phyloP scores from a whole-genome alignment of 2,113 vertebrate species.

The Terrapene triunguis region DNA sequence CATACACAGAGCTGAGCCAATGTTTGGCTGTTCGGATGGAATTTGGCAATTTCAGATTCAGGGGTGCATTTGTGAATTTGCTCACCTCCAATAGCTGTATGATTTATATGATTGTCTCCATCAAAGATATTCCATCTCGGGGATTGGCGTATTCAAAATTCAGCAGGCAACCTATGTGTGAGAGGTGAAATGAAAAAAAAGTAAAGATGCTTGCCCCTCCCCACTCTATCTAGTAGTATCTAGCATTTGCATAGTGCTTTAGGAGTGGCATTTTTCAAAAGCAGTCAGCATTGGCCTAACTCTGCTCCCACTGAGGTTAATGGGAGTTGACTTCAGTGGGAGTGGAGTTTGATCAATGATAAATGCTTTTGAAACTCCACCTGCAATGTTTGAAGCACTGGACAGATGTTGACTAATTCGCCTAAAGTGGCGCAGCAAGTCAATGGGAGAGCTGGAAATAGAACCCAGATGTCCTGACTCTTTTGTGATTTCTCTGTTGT shows the following conservation, averaged over 20 bases:
- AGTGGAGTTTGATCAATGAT: neutral
- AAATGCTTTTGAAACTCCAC: neutral
- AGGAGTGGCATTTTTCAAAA: too few species aligned
- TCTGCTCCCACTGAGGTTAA: neutral
- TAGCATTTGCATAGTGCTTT: too few species aligned
- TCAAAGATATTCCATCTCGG: too few species aligned
- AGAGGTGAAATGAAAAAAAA: too few species aligned
- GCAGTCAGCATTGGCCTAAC: neutral
- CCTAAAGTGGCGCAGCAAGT: neutral
- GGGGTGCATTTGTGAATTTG: neutral
- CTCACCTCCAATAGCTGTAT: neutral
- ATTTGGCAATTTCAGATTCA: neutral
- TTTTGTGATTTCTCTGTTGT: neutral
- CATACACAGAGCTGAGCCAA: neutral
- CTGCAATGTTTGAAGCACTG: neutral
- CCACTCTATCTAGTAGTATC: too few species aligned
- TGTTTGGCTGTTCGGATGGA: neutral
- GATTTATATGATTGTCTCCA: neutral
- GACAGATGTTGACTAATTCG: neutral
- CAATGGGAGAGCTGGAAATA: neutral
- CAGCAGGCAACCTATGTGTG: too few species aligned
- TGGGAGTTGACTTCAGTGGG: neutral
- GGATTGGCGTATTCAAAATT: too few species aligned
- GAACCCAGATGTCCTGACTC: neutral
- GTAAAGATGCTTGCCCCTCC: too few species aligned